Evolutionary conservation across 2,888 invertebrate genomes (phyloP), one percentile per base, ranked within the genome.

Genomic region (Dasypolia templi): DNA sequence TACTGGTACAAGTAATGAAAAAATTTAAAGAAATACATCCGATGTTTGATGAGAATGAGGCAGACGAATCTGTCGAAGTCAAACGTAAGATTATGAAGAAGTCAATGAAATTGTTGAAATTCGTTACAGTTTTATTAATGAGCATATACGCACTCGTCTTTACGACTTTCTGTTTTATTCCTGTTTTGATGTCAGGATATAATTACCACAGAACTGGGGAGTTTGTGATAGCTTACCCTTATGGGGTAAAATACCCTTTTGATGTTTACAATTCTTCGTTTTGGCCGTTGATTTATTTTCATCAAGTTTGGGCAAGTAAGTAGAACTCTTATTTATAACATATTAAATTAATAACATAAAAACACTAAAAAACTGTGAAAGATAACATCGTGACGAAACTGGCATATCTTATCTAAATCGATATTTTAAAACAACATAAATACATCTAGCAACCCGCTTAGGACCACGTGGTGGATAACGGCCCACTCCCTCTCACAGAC

Each of bases 271-370:
- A 88, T 0, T 77, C 85, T 29, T 29, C 69, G 1, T 77, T 86
- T 29, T 93, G 92, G 93, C 88, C 87, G 3, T 70, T 91, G n/a
- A 84, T 92, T 12, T 94, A 94, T 74, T 59, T 92, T 14, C 92
- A 92, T 86, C 94, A 94, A 71, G 89, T 91, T 84, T 87, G 87
- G 80, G 92, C 93, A 77, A 92, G 94, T 94, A 85, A 92, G 94
- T 92, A 49, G 6, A 55, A 19, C 22, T 17, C 19, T 1, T 44
- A 26, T 71, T n/a, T 55, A 44, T 32, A 5, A 5, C 4, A 29
- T n/a, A 19, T 9, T 44, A 35, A 32, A 53, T n/a, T n/a, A 32
- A 17, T 32, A 12, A 35, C 22, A 49, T n/a, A n/a, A n/a, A n/a
- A n/a, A n/a, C n/a, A n/a, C n/a, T n/a, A n/a, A n/a, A n/a, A 14